Evolutionary conservation across 1,140 invertebrate species (phyloP).

Genomic region (Nephotettix cincticeps): DNA sequence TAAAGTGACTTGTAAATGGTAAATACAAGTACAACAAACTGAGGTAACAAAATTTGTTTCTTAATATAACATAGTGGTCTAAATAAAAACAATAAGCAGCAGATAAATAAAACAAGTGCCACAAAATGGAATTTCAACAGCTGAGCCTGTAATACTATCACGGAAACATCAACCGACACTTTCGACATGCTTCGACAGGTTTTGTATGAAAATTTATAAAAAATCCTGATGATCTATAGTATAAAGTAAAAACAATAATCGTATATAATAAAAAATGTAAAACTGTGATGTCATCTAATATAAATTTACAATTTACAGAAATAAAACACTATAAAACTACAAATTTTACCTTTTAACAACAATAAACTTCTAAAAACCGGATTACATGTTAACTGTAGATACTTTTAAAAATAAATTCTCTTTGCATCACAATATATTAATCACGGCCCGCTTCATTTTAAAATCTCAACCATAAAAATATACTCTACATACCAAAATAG

Average conservation of each 20-base stretch:
- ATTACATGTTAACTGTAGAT: conserved; percentile 29
- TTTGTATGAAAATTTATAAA: conserved; percentile 21
- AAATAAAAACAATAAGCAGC: conserved; percentile 33
- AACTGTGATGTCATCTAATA: conserved; percentile 25
- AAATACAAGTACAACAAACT: conserved; percentile 38
- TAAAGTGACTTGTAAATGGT: conserved; percentile 38
- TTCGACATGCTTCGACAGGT: conserved; percentile 2
- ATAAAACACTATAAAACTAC: conserved; percentile 32
- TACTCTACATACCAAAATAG: conserved; percentile 36
- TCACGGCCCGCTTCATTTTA: conserved; percentile 30
- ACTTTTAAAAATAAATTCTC: conserved; percentile 32
- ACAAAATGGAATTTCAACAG: conserved; percentile 18
- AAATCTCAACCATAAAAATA: conserved; percentile 28
- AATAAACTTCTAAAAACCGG: conserved; percentile 33
- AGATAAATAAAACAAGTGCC: conserved; percentile 32
- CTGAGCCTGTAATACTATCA: conserved; percentile 13
- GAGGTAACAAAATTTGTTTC: conserved; percentile 39
- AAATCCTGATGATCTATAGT: neutral
- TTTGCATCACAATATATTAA: conserved; percentile 31
- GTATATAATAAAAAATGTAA: neutral
- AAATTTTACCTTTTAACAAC: conserved; percentile 30
- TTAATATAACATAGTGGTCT: conserved; percentile 33
- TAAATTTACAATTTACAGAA: conserved; percentile 24
- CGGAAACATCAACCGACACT: neutral
- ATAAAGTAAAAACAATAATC: conserved; percentile 1